Evolutionary conservation across 2,113 vertebrate genomes (phyloP), one percentile per base, ranked within the genome.

Genomic region (Gymnarchus niloticus): DNA sequence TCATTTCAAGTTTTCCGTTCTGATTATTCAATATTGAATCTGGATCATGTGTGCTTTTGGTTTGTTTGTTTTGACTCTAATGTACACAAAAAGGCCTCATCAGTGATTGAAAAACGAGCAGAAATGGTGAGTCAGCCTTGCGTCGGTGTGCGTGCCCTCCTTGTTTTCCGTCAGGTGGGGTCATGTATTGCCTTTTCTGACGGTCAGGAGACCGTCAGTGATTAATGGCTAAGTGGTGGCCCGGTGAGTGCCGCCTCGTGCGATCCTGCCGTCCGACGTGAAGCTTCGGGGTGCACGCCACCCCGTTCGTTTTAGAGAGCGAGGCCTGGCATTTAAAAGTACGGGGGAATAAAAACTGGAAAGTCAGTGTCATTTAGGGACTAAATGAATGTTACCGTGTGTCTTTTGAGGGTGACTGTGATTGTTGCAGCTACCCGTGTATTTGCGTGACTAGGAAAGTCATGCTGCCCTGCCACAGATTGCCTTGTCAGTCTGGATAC

Each of bases 301-400:
- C 86, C 88, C 92, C 86, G 83, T 88, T 89, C 90, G 86, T 92
- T 91, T 87, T 92, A 93, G 92, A 92, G 88, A 88, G 89, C 86
- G 85, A 87, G 87, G 86, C 90, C 85, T 89, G 88, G 90, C 90
- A 91, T 93, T 92, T 84, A 87, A 92, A 91, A 92, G 88, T 9
- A 65, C 88, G 89, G 89, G 86, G 89, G 89, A 83, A 54, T 84
- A 83, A 88, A 87, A 83, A 85, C n/a, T n/a, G 90, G 41, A 87
- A 88, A 91, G 90, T 91, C 89, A 86, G 88, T 88, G 91, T 89
- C 84, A 83, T 90, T 90, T 92, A 92, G 91, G 88, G 83, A 83
- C 90, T 90, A 92, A 92, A 91, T 92, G 91, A 93, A 91, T 91
- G 91, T 91, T 91, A 91, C 91, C 90, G 91, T 83, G 85, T 84